phyloP scores from a whole-genome alignment of 2,888 invertebrate genomes.

The Taphrorychus bicolor region DNA sequence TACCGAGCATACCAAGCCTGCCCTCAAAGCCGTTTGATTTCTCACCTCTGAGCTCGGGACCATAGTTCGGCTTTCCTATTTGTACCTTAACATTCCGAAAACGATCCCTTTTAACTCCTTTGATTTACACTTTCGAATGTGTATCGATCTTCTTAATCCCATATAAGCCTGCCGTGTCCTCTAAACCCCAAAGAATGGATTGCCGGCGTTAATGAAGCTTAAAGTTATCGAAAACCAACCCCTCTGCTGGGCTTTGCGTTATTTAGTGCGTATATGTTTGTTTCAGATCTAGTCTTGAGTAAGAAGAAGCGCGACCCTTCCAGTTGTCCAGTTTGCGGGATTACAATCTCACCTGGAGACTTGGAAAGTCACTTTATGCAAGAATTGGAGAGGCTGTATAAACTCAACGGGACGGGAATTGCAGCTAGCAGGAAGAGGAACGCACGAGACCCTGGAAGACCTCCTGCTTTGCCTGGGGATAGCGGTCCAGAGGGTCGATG shows the following conservation, averaged over 20 bases:
- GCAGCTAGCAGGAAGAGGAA: slow-evolving; percentile 60
- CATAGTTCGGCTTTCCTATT: slow-evolving; percentile 38
- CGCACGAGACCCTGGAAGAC: slow-evolving; percentile 56
- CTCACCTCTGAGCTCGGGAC: slow-evolving; percentile 27
- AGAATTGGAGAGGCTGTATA: slow-evolving; percentile 73
- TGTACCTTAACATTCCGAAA: slow-evolving; percentile 33
- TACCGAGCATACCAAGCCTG: not conserved
- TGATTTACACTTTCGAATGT: slow-evolving; percentile 50
- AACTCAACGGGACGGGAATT: slow-evolving; percentile 63
- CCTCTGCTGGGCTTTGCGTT: not conserved
- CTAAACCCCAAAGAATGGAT: slow-evolving; percentile 44
- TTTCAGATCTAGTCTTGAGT: slow-evolving; percentile 50
- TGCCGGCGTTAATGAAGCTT: slow-evolving; percentile 31
- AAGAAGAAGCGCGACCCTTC: slow-evolving; percentile 59
- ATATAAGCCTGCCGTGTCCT: slow-evolving; percentile 48
- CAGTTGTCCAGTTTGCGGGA: slow-evolving; percentile 73
- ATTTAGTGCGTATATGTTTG: slow-evolving; percentile 8
- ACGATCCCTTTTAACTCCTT: slow-evolving; percentile 42
- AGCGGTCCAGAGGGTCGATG: slow-evolving; percentile 68
- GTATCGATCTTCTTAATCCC: slow-evolving; percentile 47
- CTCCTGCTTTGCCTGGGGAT: slow-evolving; percentile 59
- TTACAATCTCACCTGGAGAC: slow-evolving; percentile 71
- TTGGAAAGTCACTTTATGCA: slow-evolving; percentile 73
- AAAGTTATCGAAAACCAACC: slow-evolving; percentile 30
- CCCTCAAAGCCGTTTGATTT: not conserved